These are phyloP conservation scores for Heliconius himera DNA, from an alignment of 1,140 invertebrate species.

Conservation along the genomic window DNA sequence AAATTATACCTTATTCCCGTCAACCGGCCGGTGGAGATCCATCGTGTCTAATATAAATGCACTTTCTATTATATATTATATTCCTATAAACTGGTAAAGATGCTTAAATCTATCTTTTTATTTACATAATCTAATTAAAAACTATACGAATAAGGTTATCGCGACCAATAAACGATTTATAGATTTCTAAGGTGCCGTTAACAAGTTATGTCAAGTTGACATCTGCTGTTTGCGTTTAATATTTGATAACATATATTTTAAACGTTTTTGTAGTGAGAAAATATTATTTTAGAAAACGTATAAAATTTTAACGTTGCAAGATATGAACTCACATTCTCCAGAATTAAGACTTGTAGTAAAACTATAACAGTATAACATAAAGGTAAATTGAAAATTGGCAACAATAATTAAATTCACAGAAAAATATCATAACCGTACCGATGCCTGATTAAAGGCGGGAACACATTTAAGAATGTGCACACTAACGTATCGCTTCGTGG, in stretches of 20 bases:
- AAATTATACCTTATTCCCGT: constrained; percentile 82
- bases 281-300: background rate
- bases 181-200: constrained; percentile 30
- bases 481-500: too few species aligned
- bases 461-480: too few species aligned
- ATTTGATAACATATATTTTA: background rate
- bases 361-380: too few species aligned
- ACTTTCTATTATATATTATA: background rate
- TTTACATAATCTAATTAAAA: constrained; percentile 47
- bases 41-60: constrained; percentile 42
- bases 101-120: constrained; percentile 16
- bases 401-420: too few species aligned
- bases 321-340: too few species aligned
- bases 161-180: constrained; percentile 23
- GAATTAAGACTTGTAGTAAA: too few species aligned
- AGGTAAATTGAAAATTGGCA: too few species aligned
- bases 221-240: background rate
- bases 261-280: background rate
- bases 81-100: constrained; percentile 2
- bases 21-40: constrained; percentile 84
- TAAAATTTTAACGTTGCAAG: too few species aligned
- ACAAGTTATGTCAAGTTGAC: constrained; percentile 42
- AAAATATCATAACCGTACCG: too few species aligned
- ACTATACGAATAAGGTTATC: constrained; percentile 24
- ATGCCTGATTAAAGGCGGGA: too few species aligned